Conservation (phyloP, 1,140 invertebrate genomes). For the Drosophila burlai region DNA sequence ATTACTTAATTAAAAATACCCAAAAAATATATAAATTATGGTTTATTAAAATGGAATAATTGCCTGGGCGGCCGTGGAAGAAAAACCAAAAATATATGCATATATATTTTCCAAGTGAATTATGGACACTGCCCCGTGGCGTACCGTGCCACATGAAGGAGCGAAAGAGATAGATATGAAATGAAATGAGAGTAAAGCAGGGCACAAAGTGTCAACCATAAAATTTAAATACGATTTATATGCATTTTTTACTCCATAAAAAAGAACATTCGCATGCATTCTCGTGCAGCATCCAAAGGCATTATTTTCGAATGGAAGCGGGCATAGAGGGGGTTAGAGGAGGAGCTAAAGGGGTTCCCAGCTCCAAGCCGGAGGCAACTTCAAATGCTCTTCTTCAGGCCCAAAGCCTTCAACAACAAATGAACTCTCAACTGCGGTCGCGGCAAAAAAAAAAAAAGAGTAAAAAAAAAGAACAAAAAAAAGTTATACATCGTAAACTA, state of each 20-base stretch:
- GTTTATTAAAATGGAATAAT: constrained; percentile 55
- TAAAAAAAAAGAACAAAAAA: not conserved
- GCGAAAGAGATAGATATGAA: constrained; percentile 9
- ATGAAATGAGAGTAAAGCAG: constrained; percentile 7
- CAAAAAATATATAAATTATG: constrained; percentile 59
- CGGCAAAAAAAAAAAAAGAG: not conserved
- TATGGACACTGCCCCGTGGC: constrained; percentile 14
- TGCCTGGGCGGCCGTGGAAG: constrained; percentile 25
- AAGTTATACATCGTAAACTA: not conserved
- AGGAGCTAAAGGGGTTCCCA: not conserved
- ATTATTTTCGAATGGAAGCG: constrained; percentile 4
- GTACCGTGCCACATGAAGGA: not conserved
- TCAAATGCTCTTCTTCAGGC: constrained; percentile 14
- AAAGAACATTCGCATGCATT: constrained; percentile 16
- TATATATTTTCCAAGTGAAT: constrained; percentile 35
- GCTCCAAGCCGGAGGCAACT: constrained; percentile 10
- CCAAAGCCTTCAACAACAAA: constrained; percentile 34
- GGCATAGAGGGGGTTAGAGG: not conserved
- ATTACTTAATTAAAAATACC: constrained; percentile 79
- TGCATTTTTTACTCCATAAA: constrained; percentile 47
- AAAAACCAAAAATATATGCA: constrained; percentile 21
- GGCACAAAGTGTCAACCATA: constrained; percentile 47
- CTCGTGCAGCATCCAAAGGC: constrained; percentile 5
- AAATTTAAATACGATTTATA: constrained; percentile 56
- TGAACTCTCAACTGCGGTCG: constrained; percentile 34